Base-by-base conservation (phyloP, 2,888 invertebrate genomes). In the Drosophila quinaria region DNA sequence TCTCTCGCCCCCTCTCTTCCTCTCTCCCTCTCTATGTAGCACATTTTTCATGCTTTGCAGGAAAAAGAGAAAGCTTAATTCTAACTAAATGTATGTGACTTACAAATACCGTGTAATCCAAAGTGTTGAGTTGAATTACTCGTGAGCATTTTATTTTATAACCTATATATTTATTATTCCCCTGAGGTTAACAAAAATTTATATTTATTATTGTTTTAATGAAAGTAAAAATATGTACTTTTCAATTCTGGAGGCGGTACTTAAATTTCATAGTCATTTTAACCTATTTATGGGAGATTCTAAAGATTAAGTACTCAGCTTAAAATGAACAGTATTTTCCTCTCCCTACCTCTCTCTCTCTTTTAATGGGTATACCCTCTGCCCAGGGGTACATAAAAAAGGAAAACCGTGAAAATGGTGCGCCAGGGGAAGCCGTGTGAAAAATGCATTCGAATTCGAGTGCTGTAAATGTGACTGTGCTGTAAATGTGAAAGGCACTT, bases 401-500 rank as follows among this genome's bases (percentile, higher is more conserved):
- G 47, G 15, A 47, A 51, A 19, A 31, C 4, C 31, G 31, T 39
- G 44, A 50, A 74, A 56, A 72, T 65, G 31, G 35, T 35, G 13
- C 60, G 29, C 29, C 15, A 8, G 42, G 60, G 52, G 46, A 61
- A 62, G 35, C 41, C 54, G 60, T 51, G 44, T 75, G 58, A 71
- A 58, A 75, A 75, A 66, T 75, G 71, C 51, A 60, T 51, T 50
- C 44, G 52, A 61, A n/a, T 61, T 63, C 19, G 33, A 50, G 13
- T 35, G 50, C 19, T 50, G 50, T 50, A 55, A 37, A 41, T 70
- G 75, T 55, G 67, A 79, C 64, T 70, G 79, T 51, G 71, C 59
- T 71, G 75, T 51, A 70, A 79, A 67, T 70, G 79, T 55, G 71
- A 61, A 70, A 62, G 49, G 74, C 41, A 46, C 31, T 74, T 79